These are phyloP conservation scores for Festucalex cinctus DNA, from an alignment of 2,113 vertebrate genomes.

Conservation along the genomic window DNA sequence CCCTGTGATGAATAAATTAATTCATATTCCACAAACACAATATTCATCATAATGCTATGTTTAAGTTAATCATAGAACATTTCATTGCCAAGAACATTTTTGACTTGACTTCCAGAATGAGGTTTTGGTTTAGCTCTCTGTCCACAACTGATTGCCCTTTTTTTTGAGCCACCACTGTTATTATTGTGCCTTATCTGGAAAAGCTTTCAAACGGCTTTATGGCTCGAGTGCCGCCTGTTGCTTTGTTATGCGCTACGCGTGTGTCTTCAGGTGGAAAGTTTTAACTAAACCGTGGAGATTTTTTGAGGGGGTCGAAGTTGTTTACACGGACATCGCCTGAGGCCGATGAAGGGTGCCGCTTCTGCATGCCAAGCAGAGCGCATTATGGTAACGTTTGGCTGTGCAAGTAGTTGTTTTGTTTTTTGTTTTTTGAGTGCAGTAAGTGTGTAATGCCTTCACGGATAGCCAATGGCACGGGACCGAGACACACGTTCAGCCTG, in stretches of 20 bases:
- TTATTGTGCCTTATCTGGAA: background rate
- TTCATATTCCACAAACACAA: no score
- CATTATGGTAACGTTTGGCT: no score
- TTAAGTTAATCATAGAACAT: no score
- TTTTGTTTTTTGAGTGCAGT: no score
- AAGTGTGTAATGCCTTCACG: no score
- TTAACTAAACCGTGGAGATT: background rate
- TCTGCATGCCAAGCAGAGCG: background rate
- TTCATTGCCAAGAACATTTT: no score
- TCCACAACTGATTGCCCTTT: background rate
- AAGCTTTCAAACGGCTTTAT: background rate
- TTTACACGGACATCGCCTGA: background rate
- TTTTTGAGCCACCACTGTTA: background rate
- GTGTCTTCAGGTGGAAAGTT: background rate
- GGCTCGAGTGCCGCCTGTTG: background rate
- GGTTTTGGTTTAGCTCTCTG: background rate
- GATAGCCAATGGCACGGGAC: no score
- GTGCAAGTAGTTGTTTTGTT: no score
- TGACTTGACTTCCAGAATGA: background rate
- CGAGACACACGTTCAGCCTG: conserved; percentile 20
- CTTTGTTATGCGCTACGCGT: background rate
- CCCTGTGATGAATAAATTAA: no score
- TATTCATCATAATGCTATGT: no score
- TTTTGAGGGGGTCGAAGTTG: background rate
- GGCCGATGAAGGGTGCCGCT: background rate